A percentile compares a stretch with the other conserved stretches of the same genome.
These are phyloP conservation scores for Dreissena rostriformis DNA, from an alignment of 1,140 invertebrate genomes.

Conservation along the genomic window DNA sequence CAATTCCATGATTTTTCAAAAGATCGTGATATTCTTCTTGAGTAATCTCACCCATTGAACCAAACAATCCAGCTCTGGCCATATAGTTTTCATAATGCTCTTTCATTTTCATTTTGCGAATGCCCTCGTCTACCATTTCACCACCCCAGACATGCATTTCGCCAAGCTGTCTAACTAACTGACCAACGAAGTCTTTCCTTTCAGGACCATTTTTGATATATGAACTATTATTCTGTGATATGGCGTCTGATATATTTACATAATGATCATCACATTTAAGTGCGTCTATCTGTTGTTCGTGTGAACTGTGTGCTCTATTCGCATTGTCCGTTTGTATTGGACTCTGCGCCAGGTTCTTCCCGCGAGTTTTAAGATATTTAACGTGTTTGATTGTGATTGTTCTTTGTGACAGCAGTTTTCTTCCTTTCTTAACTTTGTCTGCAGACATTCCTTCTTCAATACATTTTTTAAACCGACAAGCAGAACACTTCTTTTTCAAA, in stretches of 20 bases:
- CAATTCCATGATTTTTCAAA: slow-evolving; percentile 41
- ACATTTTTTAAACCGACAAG: slow-evolving; percentile 69
- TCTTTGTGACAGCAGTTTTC: slow-evolving; percentile 11
- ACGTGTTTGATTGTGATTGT: slow-evolving; percentile 49
- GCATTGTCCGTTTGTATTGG: no score
- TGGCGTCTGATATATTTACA: no score
- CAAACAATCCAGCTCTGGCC: slow-evolving; percentile 11
- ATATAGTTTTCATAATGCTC: slow-evolving; percentile 40
- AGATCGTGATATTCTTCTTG: slow-evolving; percentile 30
- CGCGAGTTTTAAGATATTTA: no score
- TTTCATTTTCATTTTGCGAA: neutral
- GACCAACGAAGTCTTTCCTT: no score
- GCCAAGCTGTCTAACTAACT: slow-evolving; percentile 2
- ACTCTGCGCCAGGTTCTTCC: neutral
- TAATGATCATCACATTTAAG: no score
- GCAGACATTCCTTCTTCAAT: slow-evolving; percentile 35
- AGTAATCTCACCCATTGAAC: slow-evolving; percentile 3
- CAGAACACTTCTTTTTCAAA: slow-evolving; percentile 69
- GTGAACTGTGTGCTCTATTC: no score
- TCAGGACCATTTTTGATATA: neutral
- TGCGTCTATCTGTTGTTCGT: no score
- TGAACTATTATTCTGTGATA: no score
- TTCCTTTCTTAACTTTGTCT: slow-evolving; percentile 30
- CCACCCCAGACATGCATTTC: slow-evolving; percentile 32
- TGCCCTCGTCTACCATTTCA: neutral